phyloP scores from a whole-genome alignment of 2,888 invertebrate species.

The Cristatella mucedo region DNA sequence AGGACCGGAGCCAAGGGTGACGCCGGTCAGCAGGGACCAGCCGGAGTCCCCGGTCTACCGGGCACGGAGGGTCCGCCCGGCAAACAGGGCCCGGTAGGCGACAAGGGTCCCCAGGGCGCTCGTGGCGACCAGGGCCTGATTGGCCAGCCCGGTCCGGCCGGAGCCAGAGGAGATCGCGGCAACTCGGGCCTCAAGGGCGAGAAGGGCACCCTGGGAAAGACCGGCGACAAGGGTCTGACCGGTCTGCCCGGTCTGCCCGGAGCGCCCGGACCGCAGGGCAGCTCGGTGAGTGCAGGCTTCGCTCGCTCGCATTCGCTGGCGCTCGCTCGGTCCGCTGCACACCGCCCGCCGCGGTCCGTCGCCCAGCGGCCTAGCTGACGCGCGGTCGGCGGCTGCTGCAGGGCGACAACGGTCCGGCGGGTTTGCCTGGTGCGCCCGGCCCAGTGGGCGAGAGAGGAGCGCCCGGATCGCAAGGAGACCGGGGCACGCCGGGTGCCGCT shows the following conservation, averaged over 20 bases:
- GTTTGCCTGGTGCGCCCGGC: slow-evolving; percentile 9
- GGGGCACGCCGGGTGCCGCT: slow-evolving; percentile 6
- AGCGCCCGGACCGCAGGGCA: slow-evolving; percentile 6
- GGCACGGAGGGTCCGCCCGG: no score
- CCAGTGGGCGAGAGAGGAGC: slow-evolving; percentile 1
- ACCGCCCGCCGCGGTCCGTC: no score
- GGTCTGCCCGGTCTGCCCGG: slow-evolving; percentile 6
- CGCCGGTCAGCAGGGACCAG: slow-evolving; percentile 1
- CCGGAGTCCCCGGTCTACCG: no score
- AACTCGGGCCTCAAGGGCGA: slow-evolving; percentile 4
- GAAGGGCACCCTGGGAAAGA: slow-evolving; percentile 4
- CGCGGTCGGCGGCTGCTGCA: no score
- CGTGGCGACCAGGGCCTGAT: slow-evolving; percentile 6
- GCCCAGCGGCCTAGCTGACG: no score
- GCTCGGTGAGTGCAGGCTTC: no score
- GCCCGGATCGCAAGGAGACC: not conserved
- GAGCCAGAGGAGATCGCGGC: slow-evolving; percentile 1
- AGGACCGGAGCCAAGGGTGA: slow-evolving; percentile 2
- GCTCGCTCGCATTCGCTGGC: no score
- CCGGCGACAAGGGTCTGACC: slow-evolving; percentile 7
- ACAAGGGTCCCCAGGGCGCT: slow-evolving; percentile 5
- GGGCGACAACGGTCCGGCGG: slow-evolving; percentile 2
- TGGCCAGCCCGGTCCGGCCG: slow-evolving; percentile 4
- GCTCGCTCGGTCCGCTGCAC: no score
- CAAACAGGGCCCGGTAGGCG: no score